phyloP scores from a whole-genome alignment of 2,797 vertebrate species.

The Lates japonicus region DNA sequence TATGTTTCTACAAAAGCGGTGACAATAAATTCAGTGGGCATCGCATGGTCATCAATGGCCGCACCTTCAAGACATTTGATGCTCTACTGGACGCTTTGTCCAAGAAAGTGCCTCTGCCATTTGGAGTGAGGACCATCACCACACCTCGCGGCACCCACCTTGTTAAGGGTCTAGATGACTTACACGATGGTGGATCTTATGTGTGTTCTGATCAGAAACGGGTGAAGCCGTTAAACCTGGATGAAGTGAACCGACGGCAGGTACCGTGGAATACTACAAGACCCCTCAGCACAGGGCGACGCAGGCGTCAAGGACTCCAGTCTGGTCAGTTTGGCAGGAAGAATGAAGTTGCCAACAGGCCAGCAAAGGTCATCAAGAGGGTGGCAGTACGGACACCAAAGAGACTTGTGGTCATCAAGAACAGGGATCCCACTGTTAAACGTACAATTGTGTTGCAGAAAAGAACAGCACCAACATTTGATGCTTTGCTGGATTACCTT shows the following conservation, averaged over 20 bases:
- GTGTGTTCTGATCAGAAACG: slow-evolving; percentile 94
- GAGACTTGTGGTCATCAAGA: slow-evolving; percentile 91
- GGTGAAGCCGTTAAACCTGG: slow-evolving; percentile 93
- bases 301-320: slow-evolving; percentile 54
- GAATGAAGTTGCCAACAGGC: slow-evolving; percentile 66
- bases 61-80: slow-evolving; percentile 96
- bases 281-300: slow-evolving; percentile 63
- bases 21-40: slow-evolving; percentile 94
- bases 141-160: slow-evolving; percentile 91
- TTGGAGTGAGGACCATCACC: slow-evolving; percentile 96
- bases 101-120: slow-evolving; percentile 94
- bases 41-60: slow-evolving; percentile 91
- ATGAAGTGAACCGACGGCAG: slow-evolving; percentile 86
- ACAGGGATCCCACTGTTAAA: slow-evolving; percentile 87
- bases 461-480: slow-evolving; percentile 91
- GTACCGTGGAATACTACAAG: slow-evolving; percentile 92
- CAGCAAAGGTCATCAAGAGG: slow-evolving; percentile 64
- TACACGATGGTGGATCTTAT: slow-evolving; percentile 94
- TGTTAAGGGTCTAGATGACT: slow-evolving; percentile 90
- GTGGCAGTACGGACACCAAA: slow-evolving; percentile 84
- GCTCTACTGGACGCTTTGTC: slow-evolving; percentile 94
- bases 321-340: slow-evolving; percentile 52
- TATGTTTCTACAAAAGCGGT: slow-evolving; percentile 98
- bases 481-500: slow-evolving; percentile 91
- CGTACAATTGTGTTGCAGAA: slow-evolving; percentile 87